These are phyloP conservation scores for Trachelus stipa DNA, from an alignment of 2,888 invertebrate species.

Conservation along the genomic window DNA sequence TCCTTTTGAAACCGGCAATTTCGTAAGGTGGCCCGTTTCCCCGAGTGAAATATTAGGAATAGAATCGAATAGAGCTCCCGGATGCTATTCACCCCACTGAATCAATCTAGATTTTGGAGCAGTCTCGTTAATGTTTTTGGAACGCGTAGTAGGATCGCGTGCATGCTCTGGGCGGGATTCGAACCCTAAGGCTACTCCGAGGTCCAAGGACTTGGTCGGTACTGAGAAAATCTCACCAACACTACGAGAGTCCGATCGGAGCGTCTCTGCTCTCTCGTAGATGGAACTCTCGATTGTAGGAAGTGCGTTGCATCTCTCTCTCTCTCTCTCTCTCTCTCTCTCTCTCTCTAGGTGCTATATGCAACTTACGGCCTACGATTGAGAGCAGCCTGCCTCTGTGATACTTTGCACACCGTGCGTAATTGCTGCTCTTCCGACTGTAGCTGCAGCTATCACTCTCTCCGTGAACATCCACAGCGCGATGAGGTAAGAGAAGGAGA, in stretches of 20 bases:
- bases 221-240: slow-evolving; percentile 59
- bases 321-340: not conserved
- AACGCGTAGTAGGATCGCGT: slow-evolving; percentile 61
- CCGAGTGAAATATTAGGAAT: not conserved
- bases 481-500: not conserved
- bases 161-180: slow-evolving; percentile 61
- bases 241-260: slow-evolving; percentile 34
- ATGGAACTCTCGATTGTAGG: not conserved
- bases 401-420: too few relatives aligned
- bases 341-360: not conserved
- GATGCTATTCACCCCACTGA: not conserved
- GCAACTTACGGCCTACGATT: not conserved
- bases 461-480: too few relatives aligned
- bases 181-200: slow-evolving; percentile 58
- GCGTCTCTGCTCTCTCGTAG: slow-evolving; percentile 16
- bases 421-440: too few relatives aligned
- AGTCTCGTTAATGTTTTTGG: slow-evolving; percentile 47
- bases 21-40: not conserved
- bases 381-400: too few relatives aligned
- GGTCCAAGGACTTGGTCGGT: slow-evolving; percentile 61
- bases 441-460: too few relatives aligned
- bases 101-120: not conserved
- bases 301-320: not conserved
- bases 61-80: not conserved
- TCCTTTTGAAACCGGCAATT: not conserved